phyloP scores from a whole-genome alignment of 1,140 invertebrate species.

The Heliconius hewitsoni region DNA sequence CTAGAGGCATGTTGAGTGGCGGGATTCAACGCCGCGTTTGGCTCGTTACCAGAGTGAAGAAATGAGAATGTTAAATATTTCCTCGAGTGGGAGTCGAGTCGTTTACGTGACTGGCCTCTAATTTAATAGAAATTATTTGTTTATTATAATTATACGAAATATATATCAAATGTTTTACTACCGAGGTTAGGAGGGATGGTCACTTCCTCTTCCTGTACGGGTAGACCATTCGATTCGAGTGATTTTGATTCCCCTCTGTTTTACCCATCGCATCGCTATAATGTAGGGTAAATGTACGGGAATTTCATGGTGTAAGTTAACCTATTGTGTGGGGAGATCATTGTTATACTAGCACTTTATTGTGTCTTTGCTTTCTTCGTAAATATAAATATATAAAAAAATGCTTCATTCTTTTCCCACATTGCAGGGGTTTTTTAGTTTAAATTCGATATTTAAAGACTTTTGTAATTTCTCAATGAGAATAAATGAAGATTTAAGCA shows the following conservation, averaged over 20 bases:
- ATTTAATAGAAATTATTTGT: not conserved
- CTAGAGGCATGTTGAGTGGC: no score
- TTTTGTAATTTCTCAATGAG: no score
- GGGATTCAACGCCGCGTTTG: no score
- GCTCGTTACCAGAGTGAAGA: no score
- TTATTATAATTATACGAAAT: not conserved
- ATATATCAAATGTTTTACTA: not conserved
- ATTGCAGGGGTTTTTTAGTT: no score
- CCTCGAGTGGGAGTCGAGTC: no score
- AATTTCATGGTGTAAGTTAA: not conserved
- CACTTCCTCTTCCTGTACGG: slow-evolving; percentile 26
- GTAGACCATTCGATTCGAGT: slow-evolving; percentile 26
- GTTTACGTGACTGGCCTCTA: no score
- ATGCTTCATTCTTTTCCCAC: no score
- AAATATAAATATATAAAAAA: not conserved
- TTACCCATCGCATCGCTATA: not conserved
- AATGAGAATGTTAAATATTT: no score
- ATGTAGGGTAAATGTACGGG: slow-evolving; percentile 3
- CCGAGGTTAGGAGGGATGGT: slow-evolving; percentile 11
- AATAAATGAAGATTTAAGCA: no score
- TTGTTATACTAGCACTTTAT: not conserved
- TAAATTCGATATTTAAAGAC: no score
- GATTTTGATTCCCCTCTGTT: slow-evolving; percentile 21
- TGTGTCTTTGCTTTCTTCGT: not conserved
- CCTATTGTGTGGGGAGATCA: not conserved